phyloP scores from a whole-genome alignment of 2,888 invertebrate genomes.

The Tryphoninae sp. region DNA sequence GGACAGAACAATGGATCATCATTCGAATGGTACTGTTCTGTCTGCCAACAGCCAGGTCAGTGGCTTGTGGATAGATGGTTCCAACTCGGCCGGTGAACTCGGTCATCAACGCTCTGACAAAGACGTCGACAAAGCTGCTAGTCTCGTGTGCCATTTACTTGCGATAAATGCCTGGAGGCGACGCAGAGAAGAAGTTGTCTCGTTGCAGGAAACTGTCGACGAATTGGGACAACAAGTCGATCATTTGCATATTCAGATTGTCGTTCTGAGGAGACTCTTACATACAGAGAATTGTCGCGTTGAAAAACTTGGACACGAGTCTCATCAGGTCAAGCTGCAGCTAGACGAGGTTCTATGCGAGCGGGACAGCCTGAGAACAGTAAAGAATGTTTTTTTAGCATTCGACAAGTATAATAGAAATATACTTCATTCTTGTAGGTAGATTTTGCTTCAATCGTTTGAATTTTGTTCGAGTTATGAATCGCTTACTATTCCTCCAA shows the following conservation, averaged over 20 bases:
- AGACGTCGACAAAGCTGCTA: conserved; percentile 79
- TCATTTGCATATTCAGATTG: conserved; percentile 83
- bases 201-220: conserved; percentile 82
- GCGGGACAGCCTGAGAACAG: conserved; percentile 80
- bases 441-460: too few relatives aligned
- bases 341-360: conserved; percentile 82
- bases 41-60: conserved; percentile 22
- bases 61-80: conserved; percentile 64
- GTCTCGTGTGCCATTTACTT: conserved; percentile 82
- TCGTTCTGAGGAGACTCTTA: conserved; percentile 83
- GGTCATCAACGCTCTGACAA: conserved; percentile 27
- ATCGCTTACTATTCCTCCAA: too few relatives aligned
- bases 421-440: too few relatives aligned
- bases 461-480: too few relatives aligned
- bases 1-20: conserved; percentile 58
- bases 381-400: conserved; percentile 60
- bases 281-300: conserved; percentile 84
- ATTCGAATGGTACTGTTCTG: not conserved
- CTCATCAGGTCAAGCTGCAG: conserved; percentile 82
- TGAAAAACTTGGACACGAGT: conserved; percentile 81
- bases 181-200: conserved; percentile 82
- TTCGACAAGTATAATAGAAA: not conserved
- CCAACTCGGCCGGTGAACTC: conserved; percentile 15
- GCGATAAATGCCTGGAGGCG: conserved; percentile 83
- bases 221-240: conserved; percentile 82